Percentiles rank a stretch among this genome's conserved stretches.
Evolutionary conservation across 2,888 invertebrate genomes (phyloP).

Genomic region (Melipona bicolor): DNA sequence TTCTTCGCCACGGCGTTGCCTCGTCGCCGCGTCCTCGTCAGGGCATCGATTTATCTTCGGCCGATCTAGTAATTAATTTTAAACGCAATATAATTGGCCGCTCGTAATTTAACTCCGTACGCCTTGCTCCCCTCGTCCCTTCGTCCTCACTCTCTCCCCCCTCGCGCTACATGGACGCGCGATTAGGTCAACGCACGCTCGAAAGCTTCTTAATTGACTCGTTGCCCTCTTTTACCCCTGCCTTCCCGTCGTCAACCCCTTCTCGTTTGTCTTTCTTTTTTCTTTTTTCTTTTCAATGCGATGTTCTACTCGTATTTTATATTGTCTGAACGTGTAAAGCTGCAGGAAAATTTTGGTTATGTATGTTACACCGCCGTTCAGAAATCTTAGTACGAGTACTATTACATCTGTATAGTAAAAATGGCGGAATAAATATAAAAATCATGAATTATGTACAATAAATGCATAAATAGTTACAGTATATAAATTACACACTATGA

Average conservation of each 20-base stretch:
- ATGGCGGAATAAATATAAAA: too few species aligned
- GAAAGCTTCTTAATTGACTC: slow-evolving; percentile 73
- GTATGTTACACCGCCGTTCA: too few species aligned
- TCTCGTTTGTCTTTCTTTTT: too few species aligned
- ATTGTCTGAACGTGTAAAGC: too few species aligned
- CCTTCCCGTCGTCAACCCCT: background rate
- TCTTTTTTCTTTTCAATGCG: too few species aligned
- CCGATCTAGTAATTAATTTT: slow-evolving; percentile 83
- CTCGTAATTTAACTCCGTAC: slow-evolving; percentile 75
- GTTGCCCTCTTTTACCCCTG: slow-evolving; percentile 52
- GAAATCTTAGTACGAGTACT: too few species aligned
- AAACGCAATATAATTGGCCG: slow-evolving; percentile 82
- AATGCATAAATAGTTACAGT: too few species aligned
- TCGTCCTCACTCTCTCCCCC: slow-evolving; percentile 4
- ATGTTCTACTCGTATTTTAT: too few species aligned
- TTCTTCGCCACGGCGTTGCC: slow-evolving; percentile 49
- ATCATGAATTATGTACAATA: too few species aligned
- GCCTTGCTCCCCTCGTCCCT: slow-evolving; percentile 25
- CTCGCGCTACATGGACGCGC: slow-evolving; percentile 14
- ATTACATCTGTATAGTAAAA: too few species aligned
- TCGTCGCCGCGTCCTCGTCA: slow-evolving; percentile 65
- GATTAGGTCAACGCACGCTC: slow-evolving; percentile 70
- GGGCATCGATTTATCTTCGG: slow-evolving; percentile 76
- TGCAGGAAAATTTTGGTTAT: too few species aligned
- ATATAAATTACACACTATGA: too few species aligned